Conservation (phyloP, 2,888 invertebrate genomes). For the Perdita meconis region DNA sequence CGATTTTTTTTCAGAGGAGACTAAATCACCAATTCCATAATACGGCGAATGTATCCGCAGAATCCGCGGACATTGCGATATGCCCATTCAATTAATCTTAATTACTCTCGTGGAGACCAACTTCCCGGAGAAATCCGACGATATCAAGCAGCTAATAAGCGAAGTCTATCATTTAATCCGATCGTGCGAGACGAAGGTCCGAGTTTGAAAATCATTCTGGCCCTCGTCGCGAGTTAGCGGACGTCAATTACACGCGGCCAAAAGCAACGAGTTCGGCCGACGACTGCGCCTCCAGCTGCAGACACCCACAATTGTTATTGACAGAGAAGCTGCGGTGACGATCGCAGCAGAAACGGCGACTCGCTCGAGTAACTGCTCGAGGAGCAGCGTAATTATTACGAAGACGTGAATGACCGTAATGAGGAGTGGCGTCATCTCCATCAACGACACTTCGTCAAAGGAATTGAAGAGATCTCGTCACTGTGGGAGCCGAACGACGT, state of each 20-base stretch:
- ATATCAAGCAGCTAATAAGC: background rate
- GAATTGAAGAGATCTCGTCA: slow-evolving; percentile 48
- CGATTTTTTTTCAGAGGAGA: too few species aligned
- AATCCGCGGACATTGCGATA: too few species aligned
- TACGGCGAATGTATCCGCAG: too few species aligned
- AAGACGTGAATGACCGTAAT: slow-evolving; percentile 61
- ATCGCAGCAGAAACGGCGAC: slow-evolving; percentile 40
- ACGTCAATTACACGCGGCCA: slow-evolving; percentile 35
- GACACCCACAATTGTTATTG: slow-evolving; percentile 8
- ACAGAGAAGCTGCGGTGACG: background rate
- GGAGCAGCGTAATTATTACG: slow-evolving; percentile 66
- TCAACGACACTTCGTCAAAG: slow-evolving; percentile 41
- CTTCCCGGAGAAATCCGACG: background rate
- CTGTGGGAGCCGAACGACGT: background rate
- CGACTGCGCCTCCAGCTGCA: background rate
- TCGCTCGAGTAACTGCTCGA: slow-evolving; percentile 29
- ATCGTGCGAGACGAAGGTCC: background rate
- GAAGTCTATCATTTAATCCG: background rate
- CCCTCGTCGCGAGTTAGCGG: slow-evolving; percentile 15
- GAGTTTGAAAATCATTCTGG: background rate
- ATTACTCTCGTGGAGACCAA: too few species aligned
- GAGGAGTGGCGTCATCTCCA: slow-evolving; percentile 68
- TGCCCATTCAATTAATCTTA: too few species aligned
- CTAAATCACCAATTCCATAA: too few species aligned
- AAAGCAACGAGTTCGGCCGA: slow-evolving; percentile 20